Conservation (phyloP, 2,888 invertebrate genomes). For the Halictus quadricinctus region DNA sequence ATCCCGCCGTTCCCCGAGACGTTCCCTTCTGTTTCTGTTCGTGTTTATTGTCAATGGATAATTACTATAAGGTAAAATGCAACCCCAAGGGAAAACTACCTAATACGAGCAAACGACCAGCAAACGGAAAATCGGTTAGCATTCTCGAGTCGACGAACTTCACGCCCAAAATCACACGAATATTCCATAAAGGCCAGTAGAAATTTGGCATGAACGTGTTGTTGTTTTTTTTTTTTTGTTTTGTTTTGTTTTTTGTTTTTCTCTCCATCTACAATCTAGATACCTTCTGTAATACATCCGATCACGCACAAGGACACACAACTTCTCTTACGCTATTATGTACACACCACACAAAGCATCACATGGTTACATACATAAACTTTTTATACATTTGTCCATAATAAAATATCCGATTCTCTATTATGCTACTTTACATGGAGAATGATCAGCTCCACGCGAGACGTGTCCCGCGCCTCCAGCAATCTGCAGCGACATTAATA, state of each 20-base stretch:
- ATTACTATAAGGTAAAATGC: slow-evolving; percentile 30
- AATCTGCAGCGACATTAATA: slow-evolving; percentile 55
- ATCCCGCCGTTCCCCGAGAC: background rate
- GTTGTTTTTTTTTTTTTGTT: background rate
- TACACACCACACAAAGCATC: slow-evolving; percentile 73
- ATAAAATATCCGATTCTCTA: slow-evolving; percentile 79
- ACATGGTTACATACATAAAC: slow-evolving; percentile 70
- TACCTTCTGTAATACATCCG: slow-evolving; percentile 54
- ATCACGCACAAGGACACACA: slow-evolving; percentile 57
- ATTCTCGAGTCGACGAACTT: slow-evolving; percentile 38
- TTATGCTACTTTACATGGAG: slow-evolving; percentile 74
- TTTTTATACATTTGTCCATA: slow-evolving; percentile 74
- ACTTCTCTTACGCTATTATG: slow-evolving; percentile 61
- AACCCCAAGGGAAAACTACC: background rate
- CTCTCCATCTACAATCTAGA: slow-evolving; percentile 49
- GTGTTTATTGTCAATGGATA: slow-evolving; percentile 50
- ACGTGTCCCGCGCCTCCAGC: slow-evolving; percentile 70
- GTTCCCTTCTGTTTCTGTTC: background rate
- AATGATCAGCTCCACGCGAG: slow-evolving; percentile 66
- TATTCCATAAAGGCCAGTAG: slow-evolving; percentile 48
- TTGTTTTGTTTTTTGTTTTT: background rate
- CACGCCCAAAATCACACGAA: slow-evolving; percentile 42
- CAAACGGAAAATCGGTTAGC: slow-evolving; percentile 29
- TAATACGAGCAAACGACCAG: slow-evolving; percentile 5
- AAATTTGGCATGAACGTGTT: slow-evolving; percentile 54